A percentile compares a stretch with the other conserved stretches of the same genome.
These are phyloP conservation scores for Lordiphosa clarofinis DNA, from an alignment of 1,140 invertebrate species.

Conservation along the genomic window DNA sequence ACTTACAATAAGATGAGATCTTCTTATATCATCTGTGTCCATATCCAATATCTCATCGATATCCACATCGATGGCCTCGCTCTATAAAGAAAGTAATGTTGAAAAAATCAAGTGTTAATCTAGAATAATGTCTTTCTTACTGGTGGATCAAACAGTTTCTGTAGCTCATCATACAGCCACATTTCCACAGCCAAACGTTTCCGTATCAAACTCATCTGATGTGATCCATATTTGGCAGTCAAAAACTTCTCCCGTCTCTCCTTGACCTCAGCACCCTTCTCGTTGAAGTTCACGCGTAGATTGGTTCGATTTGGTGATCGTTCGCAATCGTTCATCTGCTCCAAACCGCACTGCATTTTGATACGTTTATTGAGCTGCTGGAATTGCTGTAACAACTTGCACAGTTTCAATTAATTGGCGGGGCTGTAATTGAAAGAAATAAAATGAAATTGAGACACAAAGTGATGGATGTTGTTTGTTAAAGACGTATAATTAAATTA, in stretches of 20 bases:
- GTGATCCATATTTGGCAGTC: conserved; percentile 97
- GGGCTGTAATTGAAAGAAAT: conserved; percentile 56
- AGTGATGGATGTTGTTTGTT: conserved; percentile 15
- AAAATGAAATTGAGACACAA: conserved; percentile 38
- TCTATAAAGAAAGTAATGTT: conserved; percentile 35
- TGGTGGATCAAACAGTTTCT: conserved; percentile 91
- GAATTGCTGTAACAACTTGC: conserved; percentile 22
- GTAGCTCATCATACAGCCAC: conserved; percentile 97
- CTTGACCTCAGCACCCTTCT: conserved; percentile 90
- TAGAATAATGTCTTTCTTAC: conserved; percentile 80
- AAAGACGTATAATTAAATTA: conserved; percentile 37
- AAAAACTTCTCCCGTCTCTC: conserved; percentile 95
- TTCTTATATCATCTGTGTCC: conserved; percentile 91
- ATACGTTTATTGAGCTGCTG: conserved; percentile 50
- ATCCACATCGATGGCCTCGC: conserved; percentile 92
- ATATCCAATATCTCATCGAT: conserved; percentile 96
- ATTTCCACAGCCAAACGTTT: conserved; percentile 97
- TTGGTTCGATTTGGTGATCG: conserved; percentile 88
- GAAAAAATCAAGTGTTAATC: conserved; percentile 1
- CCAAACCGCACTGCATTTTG: conserved; percentile 78
- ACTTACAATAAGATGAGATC: conserved; percentile 89
- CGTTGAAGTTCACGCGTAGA: conserved; percentile 92
- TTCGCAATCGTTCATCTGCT: conserved; percentile 81
- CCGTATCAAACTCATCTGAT: conserved; percentile 97
- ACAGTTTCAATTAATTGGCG: conserved; percentile 44